Evolutionary conservation across 2,113 vertebrate genomes (phyloP).

Genomic region (Gasterosteus aculeatus): DNA sequence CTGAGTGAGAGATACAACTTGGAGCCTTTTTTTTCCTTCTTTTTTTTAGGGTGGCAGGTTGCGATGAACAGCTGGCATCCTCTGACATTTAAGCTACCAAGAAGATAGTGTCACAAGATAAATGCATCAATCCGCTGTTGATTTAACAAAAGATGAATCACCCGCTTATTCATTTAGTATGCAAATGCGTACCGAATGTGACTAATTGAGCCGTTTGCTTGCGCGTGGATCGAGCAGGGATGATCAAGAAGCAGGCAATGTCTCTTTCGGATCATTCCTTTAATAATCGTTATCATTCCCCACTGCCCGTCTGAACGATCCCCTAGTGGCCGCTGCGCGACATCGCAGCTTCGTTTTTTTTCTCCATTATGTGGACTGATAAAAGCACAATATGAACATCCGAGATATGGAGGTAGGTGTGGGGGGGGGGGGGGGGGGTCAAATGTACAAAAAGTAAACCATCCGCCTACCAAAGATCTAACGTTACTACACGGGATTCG

Average conservation of each 20-base stretch:
- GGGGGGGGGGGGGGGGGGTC: slow-evolving; percentile 70
- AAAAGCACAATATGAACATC: slow-evolving; percentile 79
- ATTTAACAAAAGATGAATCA: slow-evolving; percentile 61
- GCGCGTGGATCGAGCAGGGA: slow-evolving; percentile 44
- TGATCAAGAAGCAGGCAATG: slow-evolving; percentile 44
- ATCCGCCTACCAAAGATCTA: slow-evolving; percentile 23
- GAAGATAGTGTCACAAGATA: slow-evolving; percentile 56
- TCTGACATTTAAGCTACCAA: slow-evolving; percentile 68
- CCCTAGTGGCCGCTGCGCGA: slow-evolving; percentile 81
- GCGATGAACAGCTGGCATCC: slow-evolving; percentile 51
- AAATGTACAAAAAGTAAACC: slow-evolving; percentile 71
- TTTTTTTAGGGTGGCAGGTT: slow-evolving; percentile 10
- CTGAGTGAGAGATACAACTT: background rate
- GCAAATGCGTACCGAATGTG: slow-evolving; percentile 47
- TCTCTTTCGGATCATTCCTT: slow-evolving; percentile 64
- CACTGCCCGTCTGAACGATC: slow-evolving; percentile 65
- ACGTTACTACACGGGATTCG: slow-evolving; percentile 7
- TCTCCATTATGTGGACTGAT: slow-evolving; percentile 73
- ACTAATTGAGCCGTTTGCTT: slow-evolving; percentile 61
- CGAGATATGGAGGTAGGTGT: slow-evolving; percentile 61
- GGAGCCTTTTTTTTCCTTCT: background rate
- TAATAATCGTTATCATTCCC: slow-evolving; percentile 62
- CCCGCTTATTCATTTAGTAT: slow-evolving; percentile 61
- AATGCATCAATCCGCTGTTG: slow-evolving; percentile 49
- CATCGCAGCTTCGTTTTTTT: slow-evolving; percentile 63